phyloP scores from a whole-genome alignment of 92 coral and sea anemone species.

The Desmophyllum pertusum region DNA sequence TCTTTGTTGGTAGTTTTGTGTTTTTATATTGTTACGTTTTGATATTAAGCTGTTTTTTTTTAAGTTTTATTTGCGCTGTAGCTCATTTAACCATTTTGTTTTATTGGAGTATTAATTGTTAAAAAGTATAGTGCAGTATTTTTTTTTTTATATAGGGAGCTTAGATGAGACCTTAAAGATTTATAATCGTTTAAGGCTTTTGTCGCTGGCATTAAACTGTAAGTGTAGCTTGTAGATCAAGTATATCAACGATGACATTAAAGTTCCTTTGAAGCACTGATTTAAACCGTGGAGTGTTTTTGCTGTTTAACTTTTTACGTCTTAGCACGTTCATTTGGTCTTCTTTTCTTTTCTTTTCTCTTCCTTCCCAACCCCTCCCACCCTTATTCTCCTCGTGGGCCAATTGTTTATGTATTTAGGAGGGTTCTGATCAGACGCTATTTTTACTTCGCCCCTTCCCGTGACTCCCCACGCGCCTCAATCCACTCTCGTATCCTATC shows the following conservation, averaged over 20 bases:
- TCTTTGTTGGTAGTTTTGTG: not conserved
- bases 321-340: not conserved
- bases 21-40: not conserved
- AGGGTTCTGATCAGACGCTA: too few relatives aligned
- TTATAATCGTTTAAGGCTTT: not conserved
- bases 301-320: too few relatives aligned
- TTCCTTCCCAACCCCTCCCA: not conserved
- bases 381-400: not conserved
- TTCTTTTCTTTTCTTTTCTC: not conserved
- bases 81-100: not conserved
- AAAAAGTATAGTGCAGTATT: not conserved
- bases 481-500: too few relatives aligned
- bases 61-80: not conserved
- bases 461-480: too few relatives aligned
- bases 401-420: too few relatives aligned
- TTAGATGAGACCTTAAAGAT: not conserved
- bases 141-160: not conserved
- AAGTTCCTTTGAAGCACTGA: conserved; percentile 7
- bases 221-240: conserved; percentile 1
- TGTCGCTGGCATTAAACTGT: not conserved
- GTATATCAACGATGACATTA: not conserved
- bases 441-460: too few relatives aligned
- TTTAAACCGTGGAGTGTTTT: not conserved
- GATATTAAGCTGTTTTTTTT: not conserved
- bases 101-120: not conserved